A percentile compares a stretch with the other conserved stretches of the same genome.
phyloP scores from a whole-genome alignment of 2,888 invertebrate species.

The Heliconius charithonia region DNA sequence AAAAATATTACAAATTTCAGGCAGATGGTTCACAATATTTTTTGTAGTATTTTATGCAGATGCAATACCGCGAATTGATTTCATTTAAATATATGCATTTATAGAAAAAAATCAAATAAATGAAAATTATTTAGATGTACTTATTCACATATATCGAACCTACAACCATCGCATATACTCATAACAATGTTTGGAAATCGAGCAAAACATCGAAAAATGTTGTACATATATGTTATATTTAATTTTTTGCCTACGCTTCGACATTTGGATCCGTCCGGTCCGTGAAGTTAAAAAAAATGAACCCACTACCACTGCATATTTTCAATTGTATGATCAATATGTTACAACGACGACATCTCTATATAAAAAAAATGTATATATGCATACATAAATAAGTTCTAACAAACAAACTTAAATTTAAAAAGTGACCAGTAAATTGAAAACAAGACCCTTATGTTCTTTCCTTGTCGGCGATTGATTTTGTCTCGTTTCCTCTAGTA shows the following conservation, averaged over 20 bases:
- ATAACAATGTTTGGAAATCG: neutral
- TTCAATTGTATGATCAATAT: neutral
- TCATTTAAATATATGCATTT: no score
- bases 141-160: no score
- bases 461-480: conserved; percentile 26
- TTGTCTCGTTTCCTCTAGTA: conserved; percentile 31
- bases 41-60: no score
- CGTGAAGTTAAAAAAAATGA: neutral
- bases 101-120: no score
- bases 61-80: no score
- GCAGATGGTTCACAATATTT: no score
- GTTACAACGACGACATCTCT: neutral
- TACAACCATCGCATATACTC: no score
- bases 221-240: neutral
- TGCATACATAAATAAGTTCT: neutral
- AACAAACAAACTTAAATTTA: conserved; percentile 36
- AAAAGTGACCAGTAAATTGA: conserved; percentile 40
- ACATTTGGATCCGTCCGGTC: no score
- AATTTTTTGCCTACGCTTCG: neutral
- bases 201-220: neutral
- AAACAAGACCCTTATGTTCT: conserved; percentile 31
- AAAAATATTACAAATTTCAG: no score
- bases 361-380: neutral
- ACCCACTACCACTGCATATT: neutral
- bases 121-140: no score